Conservation (phyloP, 2,113 vertebrate genomes). For the Notothenia rossii region DNA sequence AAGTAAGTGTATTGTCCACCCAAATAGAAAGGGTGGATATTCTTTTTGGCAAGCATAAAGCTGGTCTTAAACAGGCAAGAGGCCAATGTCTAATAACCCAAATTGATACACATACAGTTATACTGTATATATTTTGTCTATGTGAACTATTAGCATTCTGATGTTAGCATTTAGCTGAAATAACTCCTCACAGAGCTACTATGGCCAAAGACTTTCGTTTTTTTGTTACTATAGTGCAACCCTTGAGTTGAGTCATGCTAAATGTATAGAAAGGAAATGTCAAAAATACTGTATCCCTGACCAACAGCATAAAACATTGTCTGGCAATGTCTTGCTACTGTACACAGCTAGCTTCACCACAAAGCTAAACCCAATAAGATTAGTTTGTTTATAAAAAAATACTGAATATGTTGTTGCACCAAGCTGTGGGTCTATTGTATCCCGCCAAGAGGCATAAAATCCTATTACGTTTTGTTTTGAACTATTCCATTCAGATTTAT, state of each 20-base stretch:
- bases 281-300: background rate
- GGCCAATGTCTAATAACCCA: background rate
- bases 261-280: background rate
- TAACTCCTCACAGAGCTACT: background rate
- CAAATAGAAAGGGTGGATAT: no score
- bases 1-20: no score
- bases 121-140: background rate
- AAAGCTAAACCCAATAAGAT: background rate
- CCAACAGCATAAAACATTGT: background rate
- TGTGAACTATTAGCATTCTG: no score
- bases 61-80: background rate
- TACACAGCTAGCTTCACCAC: background rate
- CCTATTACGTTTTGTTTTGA: background rate
- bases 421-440: background rate
- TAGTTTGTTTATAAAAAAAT: background rate
- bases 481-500: slow-evolving; percentile 9
- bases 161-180: background rate
- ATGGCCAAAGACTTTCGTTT: background rate
- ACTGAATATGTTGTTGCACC: no score
- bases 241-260: background rate
- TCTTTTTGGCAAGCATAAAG: no score
- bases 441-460: background rate
- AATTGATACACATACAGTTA: no score
- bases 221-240: background rate
- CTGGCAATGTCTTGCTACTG: background rate